These are phyloP conservation scores for Centropyge bicolor DNA, from an alignment of 2,797 vertebrate genomes.

Conservation along the genomic window DNA sequence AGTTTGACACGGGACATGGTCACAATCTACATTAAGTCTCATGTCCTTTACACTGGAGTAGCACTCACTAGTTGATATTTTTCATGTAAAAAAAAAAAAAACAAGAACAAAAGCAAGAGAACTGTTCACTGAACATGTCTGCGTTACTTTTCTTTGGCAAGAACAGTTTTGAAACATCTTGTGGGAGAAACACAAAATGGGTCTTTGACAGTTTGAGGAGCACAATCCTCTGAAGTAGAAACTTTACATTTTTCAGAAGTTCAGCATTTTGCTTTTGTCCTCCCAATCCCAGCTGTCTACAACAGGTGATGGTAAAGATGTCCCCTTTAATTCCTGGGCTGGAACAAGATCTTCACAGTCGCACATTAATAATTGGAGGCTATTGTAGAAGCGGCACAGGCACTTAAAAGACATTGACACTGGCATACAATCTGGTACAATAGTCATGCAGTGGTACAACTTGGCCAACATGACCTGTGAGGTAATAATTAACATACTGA, in stretches of 20 bases:
- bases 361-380: conserved; percentile 78
- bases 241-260: conserved; percentile 73
- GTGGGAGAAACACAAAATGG: conserved; percentile 65
- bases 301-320: conserved; percentile 83
- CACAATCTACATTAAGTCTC: conserved; percentile 67
- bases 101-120: conserved; percentile 60
- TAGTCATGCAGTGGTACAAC: conserved; percentile 88
- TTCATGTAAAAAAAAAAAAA: conserved; percentile 61
- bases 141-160: conserved; percentile 80
- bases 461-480: conserved; percentile 83
- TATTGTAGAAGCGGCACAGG: conserved; percentile 87
- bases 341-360: conserved; percentile 79
- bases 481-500: conserved; percentile 83
- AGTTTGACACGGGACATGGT: conserved; percentile 71
- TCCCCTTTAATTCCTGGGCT: conserved; percentile 85
- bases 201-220: conserved; percentile 68
- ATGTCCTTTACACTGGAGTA: conserved; percentile 70
- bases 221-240: conserved; percentile 75
- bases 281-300: conserved; percentile 77
- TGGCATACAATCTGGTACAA: conserved; percentile 88
- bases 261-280: conserved; percentile 71
- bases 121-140: conserved; percentile 67
- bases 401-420: conserved; percentile 88
- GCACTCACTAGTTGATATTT: conserved; percentile 72
- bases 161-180: conserved; percentile 69